Conservation (phyloP, 2,888 invertebrate genomes). For the Lycophotia porphyrea region DNA sequence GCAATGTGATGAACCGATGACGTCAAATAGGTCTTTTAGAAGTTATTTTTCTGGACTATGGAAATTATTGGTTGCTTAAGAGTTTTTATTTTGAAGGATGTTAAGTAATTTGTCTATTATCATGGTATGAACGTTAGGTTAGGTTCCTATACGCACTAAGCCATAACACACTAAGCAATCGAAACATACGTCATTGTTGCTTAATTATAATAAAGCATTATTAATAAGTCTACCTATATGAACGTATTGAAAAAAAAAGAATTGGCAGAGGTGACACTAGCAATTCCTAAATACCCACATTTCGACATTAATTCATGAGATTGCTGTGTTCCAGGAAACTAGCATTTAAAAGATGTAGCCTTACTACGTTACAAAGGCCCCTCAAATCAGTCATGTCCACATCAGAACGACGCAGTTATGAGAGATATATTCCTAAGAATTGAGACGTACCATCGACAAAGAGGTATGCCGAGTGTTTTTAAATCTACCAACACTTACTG, state of each 20-base stretch:
- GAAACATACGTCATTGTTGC: too few species aligned
- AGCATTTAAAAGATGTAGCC: constrained; percentile 9
- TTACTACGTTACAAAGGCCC: constrained; percentile 31
- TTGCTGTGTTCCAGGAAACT: constrained; percentile 28
- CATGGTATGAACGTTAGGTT: not conserved
- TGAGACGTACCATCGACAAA: constrained; percentile 84
- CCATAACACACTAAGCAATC: not conserved
- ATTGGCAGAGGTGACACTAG: not conserved
- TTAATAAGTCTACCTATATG: not conserved
- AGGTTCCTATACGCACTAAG: too few species aligned
- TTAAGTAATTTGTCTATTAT: not conserved
- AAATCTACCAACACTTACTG: constrained; percentile 54
- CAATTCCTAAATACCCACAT: not conserved
- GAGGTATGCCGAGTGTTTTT: constrained; percentile 79
- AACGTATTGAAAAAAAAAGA: not conserved
- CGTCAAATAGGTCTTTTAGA: constrained; percentile 54
- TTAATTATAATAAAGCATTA: too few species aligned
- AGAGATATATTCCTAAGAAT: constrained; percentile 82
- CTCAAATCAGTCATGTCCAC: constrained; percentile 62
- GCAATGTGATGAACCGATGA: constrained; percentile 53
- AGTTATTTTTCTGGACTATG: constrained; percentile 25
- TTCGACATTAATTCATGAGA: not conserved
- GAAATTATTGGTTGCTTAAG: constrained; percentile 32
- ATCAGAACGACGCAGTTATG: constrained; percentile 71
- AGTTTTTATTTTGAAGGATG: constrained; percentile 12